phyloP scores from a whole-genome alignment of 2,888 invertebrate genomes.

The Salticus scenicus region DNA sequence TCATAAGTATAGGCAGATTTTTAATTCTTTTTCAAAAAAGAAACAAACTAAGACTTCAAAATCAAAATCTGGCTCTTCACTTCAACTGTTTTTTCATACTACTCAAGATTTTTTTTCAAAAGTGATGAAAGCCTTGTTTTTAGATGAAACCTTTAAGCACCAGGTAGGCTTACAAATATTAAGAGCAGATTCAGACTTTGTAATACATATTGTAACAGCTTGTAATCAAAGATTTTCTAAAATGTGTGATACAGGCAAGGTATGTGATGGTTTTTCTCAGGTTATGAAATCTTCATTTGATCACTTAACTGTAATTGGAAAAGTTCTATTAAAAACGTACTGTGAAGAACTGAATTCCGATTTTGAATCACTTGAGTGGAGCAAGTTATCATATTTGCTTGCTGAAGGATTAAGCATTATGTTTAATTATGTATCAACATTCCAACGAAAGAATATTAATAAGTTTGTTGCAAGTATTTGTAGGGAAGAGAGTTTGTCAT shows the following conservation, averaged over 20 bases:
- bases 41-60: slow-evolving; percentile 49
- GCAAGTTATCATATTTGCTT: slow-evolving; percentile 29
- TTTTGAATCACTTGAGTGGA: slow-evolving; percentile 41
- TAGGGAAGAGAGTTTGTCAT: slow-evolving; percentile 16
- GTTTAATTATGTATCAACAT: slow-evolving; percentile 34
- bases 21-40: slow-evolving; percentile 26
- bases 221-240: slow-evolving; percentile 44
- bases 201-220: slow-evolving; percentile 33
- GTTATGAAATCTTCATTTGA: slow-evolving; percentile 24
- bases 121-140: slow-evolving; percentile 36
- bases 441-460: slow-evolving; percentile 28
- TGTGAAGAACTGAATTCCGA: slow-evolving; percentile 30
- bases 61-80: slow-evolving; percentile 15
- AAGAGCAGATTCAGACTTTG: slow-evolving; percentile 37
- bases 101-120: slow-evolving; percentile 37
- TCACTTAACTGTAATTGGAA: slow-evolving; percentile 21
- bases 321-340: slow-evolving; percentile 39
- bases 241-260: slow-evolving; percentile 42
- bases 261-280: slow-evolving; percentile 39
- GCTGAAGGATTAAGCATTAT: slow-evolving; percentile 39
- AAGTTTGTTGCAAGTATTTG: slow-evolving; percentile 38
- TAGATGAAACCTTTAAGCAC: slow-evolving; percentile 38
- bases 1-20: slow-evolving; percentile 33
- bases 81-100: not conserved
- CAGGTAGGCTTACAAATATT: slow-evolving; percentile 52